phyloP scores from a whole-genome alignment of 2,888 invertebrate species.

The Amiota minor region DNA sequence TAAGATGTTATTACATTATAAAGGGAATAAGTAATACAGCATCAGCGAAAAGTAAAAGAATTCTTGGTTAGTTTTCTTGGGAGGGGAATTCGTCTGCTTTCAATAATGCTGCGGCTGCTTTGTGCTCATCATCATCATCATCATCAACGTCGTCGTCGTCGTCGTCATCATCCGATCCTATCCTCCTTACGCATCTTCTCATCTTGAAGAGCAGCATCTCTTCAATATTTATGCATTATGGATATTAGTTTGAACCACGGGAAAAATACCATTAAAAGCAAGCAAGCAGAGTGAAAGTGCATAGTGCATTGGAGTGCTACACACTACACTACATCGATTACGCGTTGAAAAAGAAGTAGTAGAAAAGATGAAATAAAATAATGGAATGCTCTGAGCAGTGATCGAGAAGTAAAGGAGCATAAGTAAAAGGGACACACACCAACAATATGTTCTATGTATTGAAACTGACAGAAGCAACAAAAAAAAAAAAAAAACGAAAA shows the following conservation, averaged over 20 bases:
- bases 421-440: conserved; percentile 36
- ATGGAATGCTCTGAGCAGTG: not conserved
- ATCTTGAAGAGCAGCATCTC: conserved; percentile 14
- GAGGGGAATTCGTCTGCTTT: conserved; percentile 18
- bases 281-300: conserved; percentile 47
- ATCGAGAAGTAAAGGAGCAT: conserved; percentile 28
- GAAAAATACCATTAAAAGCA: conserved; percentile 69
- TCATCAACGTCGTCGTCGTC: not conserved
- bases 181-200: not conserved
- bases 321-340: not conserved
- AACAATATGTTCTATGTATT: conserved; percentile 41
- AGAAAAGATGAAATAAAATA: not conserved
- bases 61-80: conserved; percentile 47
- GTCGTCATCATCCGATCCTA: not conserved
- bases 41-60: conserved; percentile 51
- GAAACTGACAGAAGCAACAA: conserved; percentile 19
- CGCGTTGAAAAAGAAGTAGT: not conserved
- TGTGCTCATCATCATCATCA: not conserved
- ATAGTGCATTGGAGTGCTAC: conserved; percentile 20
- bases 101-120: not conserved
- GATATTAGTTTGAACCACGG: conserved; percentile 68
- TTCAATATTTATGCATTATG: conserved; percentile 67
- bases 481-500: not conserved
- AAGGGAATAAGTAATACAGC: not conserved
- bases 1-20: too few relatives aligned